phyloP scores from a whole-genome alignment of 2,113 vertebrate genomes.

The Mus pahari region DNA sequence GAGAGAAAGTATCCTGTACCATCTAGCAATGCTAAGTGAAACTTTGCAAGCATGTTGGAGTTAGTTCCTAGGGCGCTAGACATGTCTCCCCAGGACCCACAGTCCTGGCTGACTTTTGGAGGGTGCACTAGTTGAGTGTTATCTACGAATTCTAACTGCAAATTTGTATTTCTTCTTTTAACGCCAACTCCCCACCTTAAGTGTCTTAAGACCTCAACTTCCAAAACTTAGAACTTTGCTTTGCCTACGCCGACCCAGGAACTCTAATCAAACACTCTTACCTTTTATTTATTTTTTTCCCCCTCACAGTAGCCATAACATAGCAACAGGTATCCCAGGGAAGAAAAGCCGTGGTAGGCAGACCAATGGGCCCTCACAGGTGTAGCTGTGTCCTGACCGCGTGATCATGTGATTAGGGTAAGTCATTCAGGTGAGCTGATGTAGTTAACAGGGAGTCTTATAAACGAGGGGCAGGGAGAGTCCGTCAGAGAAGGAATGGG shows the following conservation, averaged over 20 bases:
- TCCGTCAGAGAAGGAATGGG: background rate
- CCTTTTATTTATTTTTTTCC: background rate
- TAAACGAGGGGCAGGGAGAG: background rate
- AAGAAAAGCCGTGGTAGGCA: background rate
- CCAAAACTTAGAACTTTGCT: background rate
- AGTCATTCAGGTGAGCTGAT: background rate
- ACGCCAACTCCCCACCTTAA: too few species aligned
- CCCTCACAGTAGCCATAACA: background rate
- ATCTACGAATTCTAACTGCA: background rate
- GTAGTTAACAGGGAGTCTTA: background rate
- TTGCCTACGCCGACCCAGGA: background rate
- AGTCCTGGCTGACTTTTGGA: background rate
- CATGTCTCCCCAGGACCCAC: background rate
- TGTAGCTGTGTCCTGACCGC: background rate
- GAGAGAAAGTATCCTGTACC: background rate
- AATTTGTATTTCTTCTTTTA: background rate
- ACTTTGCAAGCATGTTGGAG: background rate
- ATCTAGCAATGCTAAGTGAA: background rate
- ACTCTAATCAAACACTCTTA: background rate
- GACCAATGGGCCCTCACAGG: background rate
- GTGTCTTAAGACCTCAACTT: background rate
- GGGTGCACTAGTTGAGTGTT: background rate
- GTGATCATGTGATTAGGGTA: background rate
- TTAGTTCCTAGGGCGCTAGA: background rate
- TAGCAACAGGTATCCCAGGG: background rate